Conservation (phyloP, 2,888 invertebrate genomes). For the Incurvaria masculella region DNA sequence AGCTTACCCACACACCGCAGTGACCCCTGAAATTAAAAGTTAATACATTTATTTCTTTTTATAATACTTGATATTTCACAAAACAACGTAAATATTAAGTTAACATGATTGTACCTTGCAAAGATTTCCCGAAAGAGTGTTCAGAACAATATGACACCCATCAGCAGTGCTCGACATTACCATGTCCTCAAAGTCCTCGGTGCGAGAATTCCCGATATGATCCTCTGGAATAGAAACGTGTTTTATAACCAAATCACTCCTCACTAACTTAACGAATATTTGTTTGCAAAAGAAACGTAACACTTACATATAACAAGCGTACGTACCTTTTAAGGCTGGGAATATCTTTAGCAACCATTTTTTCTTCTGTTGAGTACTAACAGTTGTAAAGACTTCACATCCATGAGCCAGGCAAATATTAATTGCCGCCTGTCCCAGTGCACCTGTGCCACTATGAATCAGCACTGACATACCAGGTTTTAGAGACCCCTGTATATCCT, state of each 20-base stretch:
- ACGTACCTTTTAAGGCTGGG: constrained; percentile 12
- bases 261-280: no score
- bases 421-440: constrained; percentile 33
- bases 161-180: not conserved
- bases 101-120: no score
- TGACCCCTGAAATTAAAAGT: no score
- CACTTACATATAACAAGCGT: no score
- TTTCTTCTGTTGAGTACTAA: constrained; percentile 32
- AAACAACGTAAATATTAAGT: no score
- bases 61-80: no score
- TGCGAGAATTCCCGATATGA: not conserved
- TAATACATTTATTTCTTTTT: no score
- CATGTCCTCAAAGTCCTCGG: not conserved
- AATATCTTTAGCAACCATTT: constrained; percentile 29
- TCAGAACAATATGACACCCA: constrained; percentile 38
- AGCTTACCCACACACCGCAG: no score
- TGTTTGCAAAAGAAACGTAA: no score
- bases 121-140: no score
- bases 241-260: no score
- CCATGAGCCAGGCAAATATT: constrained; percentile 25
- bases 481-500: no score
- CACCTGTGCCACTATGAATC: constrained; percentile 34
- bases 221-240: not conserved
- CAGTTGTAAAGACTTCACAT: constrained; percentile 32
- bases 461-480: constrained; percentile 11